Percentiles rank a stretch among this genome's conserved stretches.
Evolutionary conservation across 2,888 invertebrate genomes (phyloP).

Genomic region (Caradrina clavipalpis): DNA sequence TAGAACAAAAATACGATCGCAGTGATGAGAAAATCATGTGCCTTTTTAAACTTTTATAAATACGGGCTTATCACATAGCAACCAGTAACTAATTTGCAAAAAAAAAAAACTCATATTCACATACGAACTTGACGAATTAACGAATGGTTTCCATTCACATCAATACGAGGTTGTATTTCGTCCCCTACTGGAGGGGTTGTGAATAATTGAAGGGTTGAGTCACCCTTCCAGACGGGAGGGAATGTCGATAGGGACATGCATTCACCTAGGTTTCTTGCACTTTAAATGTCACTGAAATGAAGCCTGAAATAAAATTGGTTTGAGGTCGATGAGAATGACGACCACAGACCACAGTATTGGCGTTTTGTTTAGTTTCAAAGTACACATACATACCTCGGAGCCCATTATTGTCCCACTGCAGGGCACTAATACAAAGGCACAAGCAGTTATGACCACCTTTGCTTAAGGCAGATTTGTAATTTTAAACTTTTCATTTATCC

Average conservation of each 20-base stretch:
- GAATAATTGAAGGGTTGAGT: constrained; percentile 80
- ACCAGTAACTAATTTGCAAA: not conserved
- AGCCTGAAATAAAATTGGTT: constrained; percentile 11
- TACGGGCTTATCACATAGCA: not conserved
- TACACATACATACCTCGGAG: too few relatives aligned
- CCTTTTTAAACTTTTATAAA: not conserved
- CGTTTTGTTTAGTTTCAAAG: too few relatives aligned
- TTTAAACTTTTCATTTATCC: too few relatives aligned
- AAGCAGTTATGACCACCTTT: too few relatives aligned
- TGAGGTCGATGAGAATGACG: too few relatives aligned
- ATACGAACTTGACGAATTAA: constrained; percentile 28
- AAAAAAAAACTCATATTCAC: not conserved
- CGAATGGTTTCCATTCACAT: constrained; percentile 26
- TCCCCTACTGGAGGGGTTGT: constrained; percentile 63
- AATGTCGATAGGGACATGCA: constrained; percentile 70
- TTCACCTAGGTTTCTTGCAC: constrained; percentile 54
- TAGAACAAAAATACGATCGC: too few relatives aligned
- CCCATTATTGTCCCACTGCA: too few relatives aligned
- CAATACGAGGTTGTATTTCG: constrained; percentile 38
- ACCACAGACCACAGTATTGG: too few relatives aligned
- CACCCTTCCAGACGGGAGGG: constrained; percentile 78
- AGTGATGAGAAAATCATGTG: too few relatives aligned
- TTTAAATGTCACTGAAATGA: constrained; percentile 33
- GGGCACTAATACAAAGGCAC: too few relatives aligned
- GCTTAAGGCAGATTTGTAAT: too few relatives aligned